Evolutionary conservation across 1,140 invertebrate genomes (phyloP), one percentile per base, ranked within the genome.

Genomic region (Linepithema humile): DNA sequence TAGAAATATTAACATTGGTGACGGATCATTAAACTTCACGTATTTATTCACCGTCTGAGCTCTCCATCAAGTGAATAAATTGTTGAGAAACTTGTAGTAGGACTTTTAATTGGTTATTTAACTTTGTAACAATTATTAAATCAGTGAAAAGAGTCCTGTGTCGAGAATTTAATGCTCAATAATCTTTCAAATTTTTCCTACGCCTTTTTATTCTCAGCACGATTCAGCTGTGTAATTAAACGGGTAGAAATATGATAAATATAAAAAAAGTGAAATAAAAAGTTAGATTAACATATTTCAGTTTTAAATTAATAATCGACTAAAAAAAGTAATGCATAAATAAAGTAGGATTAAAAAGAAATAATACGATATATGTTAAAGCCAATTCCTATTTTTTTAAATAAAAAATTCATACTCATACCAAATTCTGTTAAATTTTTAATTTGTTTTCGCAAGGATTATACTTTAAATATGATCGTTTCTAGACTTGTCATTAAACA

Each of bases 1-100:
- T 32, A 40, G 7, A 57, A 55, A 70, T 69, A 78, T 80, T 80
- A 80, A 80, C 57, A 57, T 70, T 38, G 23, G 15, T 55, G 75
- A 80, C 23, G 38, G 17, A 43, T 70, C 48, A 69, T 78, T 78
- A 40, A 78, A 69, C 23, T 55, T 78, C 10, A 48, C 57, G 3
- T 32, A 17, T 80, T 70, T 35, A 57, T 80, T 80, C 23, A 12
- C 17, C 32, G 32, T 38, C 23, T n/a, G 20, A 64, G 43, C 38
- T 77, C 45, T 40, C 10, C 9, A 23, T 1, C 12, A 7, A 53
- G 23, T 20, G 69, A 69, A 67, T 77, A 69, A 69, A 70, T 15
- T 43, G 0, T 10, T 48, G 26, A 5, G 3, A 48, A 48, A 64
- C n/a, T 62, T 62, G 5, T 0, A 3, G 45, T 62, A 12, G 3